Evolutionary conservation across 1,140 invertebrate genomes (phyloP).

Genomic region (Psilanteris sp.): DNA sequence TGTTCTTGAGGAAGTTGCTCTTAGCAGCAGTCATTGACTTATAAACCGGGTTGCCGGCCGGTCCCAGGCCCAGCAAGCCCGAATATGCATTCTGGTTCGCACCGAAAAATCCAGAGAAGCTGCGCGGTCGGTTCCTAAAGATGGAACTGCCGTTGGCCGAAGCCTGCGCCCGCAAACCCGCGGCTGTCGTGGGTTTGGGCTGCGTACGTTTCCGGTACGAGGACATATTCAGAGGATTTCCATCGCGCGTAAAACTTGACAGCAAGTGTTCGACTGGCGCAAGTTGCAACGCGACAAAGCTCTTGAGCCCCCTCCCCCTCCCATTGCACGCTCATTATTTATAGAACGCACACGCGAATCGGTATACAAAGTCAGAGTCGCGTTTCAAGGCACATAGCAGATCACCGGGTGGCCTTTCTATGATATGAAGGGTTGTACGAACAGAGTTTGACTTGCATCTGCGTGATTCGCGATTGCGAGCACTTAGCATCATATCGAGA

Average conservation of each 20-base stretch:
- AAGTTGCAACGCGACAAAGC: slow-evolving; percentile 60
- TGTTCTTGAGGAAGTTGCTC: slow-evolving; percentile 70
- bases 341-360: slow-evolving; percentile 70
- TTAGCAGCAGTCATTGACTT: slow-evolving; percentile 53
- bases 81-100: slow-evolving; percentile 73
- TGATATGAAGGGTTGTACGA: background rate
- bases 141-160: slow-evolving; percentile 78
- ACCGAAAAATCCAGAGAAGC: slow-evolving; percentile 74
- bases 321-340: slow-evolving; percentile 73
- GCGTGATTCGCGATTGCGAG: too few species aligned
- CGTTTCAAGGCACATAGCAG: slow-evolving; percentile 65
- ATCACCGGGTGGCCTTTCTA: slow-evolving; percentile 41
- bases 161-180: slow-evolving; percentile 76
- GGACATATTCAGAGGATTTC: slow-evolving; percentile 18
- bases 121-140: slow-evolving; percentile 78
- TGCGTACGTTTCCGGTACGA: slow-evolving; percentile 76
- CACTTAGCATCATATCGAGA: too few species aligned
- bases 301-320: slow-evolving; percentile 70
- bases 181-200: slow-evolving; percentile 76
- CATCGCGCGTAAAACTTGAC: slow-evolving; percentile 62
- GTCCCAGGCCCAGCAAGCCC: slow-evolving; percentile 67
- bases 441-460: too few species aligned
- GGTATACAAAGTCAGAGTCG: slow-evolving; percentile 67
- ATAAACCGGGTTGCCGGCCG: slow-evolving; percentile 65
- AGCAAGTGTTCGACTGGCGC: slow-evolving; percentile 72